Evolutionary conservation across 2,797 vertebrate genomes (phyloP).

Genomic region (Nasua narica): DNA sequence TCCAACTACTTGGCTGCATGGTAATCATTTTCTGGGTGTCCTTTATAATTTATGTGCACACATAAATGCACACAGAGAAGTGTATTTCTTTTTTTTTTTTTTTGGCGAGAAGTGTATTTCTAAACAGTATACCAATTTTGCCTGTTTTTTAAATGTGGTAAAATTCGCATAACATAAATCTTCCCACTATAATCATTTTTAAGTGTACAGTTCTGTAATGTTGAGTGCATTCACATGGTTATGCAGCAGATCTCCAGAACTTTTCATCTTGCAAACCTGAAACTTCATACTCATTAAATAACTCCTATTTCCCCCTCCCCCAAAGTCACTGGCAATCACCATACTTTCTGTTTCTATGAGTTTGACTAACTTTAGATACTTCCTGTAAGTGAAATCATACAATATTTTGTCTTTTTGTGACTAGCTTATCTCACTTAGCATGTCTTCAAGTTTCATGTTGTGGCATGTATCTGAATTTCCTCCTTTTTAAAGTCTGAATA

Average conservation of each 20-base stretch:
- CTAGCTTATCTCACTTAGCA: not conserved
- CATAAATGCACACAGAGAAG: not conserved
- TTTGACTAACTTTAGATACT: not conserved
- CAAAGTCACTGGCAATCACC: not conserved
- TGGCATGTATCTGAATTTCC: not conserved
- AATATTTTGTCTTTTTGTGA: not conserved
- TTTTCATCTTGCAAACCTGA: not conserved
- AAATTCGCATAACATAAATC: not conserved
- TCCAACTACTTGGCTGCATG: not conserved
- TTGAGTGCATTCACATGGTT: not conserved
- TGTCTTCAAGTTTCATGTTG: not conserved
- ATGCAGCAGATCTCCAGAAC: not conserved
- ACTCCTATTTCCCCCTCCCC: not conserved
- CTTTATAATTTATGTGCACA: not conserved
- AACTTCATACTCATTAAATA: not conserved
- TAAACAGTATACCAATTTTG: not conserved
- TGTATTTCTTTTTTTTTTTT: too few relatives aligned
- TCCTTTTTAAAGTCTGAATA: not conserved
- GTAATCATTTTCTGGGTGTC: not conserved
- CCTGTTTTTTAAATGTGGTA: not conserved
- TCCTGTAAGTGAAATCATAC: not conserved
- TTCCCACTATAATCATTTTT: not conserved
- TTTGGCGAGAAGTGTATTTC: not conserved
- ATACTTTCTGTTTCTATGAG: not conserved
- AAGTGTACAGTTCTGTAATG: not conserved